Evolutionary conservation across 1,140 invertebrate genomes (phyloP), one percentile per base, ranked within the genome.

Genomic region (Geopemphigus sp.): DNA sequence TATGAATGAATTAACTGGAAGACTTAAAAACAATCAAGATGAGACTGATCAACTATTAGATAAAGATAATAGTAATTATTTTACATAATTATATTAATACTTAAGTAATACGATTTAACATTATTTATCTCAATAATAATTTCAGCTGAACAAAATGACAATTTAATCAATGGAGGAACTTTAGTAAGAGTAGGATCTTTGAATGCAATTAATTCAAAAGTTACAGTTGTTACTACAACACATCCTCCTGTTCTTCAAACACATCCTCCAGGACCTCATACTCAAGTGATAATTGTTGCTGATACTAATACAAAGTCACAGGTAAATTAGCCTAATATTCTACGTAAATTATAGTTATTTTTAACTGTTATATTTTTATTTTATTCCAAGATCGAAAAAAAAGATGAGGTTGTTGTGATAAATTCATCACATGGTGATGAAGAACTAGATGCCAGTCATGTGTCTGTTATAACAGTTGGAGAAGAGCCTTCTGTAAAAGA

Each of bases 391-490:
- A 64, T 80, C 39, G 83, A 83, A 54, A 82, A 81, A 56, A 81
- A 81, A 39, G 80, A 80, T 72, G 83, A 84, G 17, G 81, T 83
- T 45, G 81, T 83, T 12, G 82, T 84, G n/a, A 82, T 84, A 14
- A 83, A 81, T 64, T 81, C 82, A 5, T 78, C 81, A 29, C 50
- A 80, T 54, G 14, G 70, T 91, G 92, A 82, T 90, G 86, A 81
- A 88, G 59, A 76, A 78, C 54, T 76, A 83, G 92, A 93, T 84
- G 93, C 91, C 81, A 95, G 92, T 85, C 93, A 96, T 84, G 93
- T 95, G 45, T 95, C 94, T 3, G 94, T 96, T 45, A 94, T 96
- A 45, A 94, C 93, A 10, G 93, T 96, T 1, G 94, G 93, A 80
- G 92, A 93, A 82, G 91, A 92, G 82, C 74, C 74, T 61, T 29